A percentile compares a stretch with the other conserved stretches of the same genome.
phyloP scores from a whole-genome alignment of 2,797 vertebrate genomes.

The Phalloptychus januarius region DNA sequence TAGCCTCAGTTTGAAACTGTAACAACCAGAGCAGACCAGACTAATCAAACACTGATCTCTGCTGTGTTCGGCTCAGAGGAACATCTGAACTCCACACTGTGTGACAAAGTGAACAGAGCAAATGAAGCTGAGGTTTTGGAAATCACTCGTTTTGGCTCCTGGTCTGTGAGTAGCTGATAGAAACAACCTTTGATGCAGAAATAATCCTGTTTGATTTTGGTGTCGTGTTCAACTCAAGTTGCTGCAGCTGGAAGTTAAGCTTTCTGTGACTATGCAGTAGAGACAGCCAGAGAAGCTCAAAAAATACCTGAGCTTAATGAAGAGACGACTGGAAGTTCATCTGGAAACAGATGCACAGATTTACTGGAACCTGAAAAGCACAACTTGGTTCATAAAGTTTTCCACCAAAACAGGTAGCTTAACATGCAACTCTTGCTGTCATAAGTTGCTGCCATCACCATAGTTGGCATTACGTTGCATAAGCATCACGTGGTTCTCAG shows the following conservation, averaged over 20 bases:
- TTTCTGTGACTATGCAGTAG: neutral
- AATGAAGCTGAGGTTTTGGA: neutral
- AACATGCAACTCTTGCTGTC: neutral
- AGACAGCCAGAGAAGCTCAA: neutral
- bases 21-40: neutral
- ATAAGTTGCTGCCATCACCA: neutral
- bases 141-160: neutral
- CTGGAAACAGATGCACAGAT: neutral
- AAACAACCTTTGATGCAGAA: neutral
- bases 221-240: neutral
- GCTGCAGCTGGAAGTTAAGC: neutral
- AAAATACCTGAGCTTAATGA: neutral
- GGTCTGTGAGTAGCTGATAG: neutral
- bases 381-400: neutral
- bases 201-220: neutral
- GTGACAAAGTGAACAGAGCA: neutral
- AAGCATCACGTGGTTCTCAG: neutral
- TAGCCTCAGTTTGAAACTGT: neutral
- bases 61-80: neutral
- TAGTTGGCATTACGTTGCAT: neutral
- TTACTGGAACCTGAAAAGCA: neutral
- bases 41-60: neutral
- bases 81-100: neutral
- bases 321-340: neutral
- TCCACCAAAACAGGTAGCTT: neutral